These are phyloP conservation scores for Oscheius sp. DNA, from an alignment of 2,888 invertebrate species.

Conservation along the genomic window DNA sequence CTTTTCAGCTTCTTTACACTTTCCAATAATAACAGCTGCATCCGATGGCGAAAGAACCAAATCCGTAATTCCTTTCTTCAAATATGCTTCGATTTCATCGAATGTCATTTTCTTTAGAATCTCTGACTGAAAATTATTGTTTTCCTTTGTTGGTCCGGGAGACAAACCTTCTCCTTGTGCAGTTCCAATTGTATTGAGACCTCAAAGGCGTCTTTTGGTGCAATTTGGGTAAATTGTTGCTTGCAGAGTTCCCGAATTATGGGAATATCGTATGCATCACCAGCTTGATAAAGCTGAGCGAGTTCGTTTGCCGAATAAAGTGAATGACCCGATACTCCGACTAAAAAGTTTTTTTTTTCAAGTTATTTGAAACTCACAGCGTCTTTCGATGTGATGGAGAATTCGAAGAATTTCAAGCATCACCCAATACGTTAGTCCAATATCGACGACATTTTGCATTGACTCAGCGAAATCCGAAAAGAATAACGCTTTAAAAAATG, in stretches of 20 bases:
- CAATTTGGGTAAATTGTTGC: slow-evolving; percentile 6
- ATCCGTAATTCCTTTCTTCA: slow-evolving; percentile 5
- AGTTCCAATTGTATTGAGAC: slow-evolving; percentile 14
- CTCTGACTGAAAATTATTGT: slow-evolving; percentile 15
- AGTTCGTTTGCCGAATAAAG: slow-evolving; percentile 4
- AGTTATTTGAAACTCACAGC: background rate
- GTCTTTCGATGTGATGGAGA: slow-evolving; percentile 9
- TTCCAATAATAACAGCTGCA: slow-evolving; percentile 16
- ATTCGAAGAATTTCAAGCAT: slow-evolving; percentile 17
- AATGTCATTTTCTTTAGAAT: slow-evolving; percentile 23
- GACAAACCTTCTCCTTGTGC: slow-evolving; percentile 16
- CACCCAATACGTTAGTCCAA: background rate
- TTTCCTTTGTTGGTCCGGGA: background rate
- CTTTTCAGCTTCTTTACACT: slow-evolving; percentile 1
- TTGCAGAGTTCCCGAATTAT: slow-evolving; percentile 6
- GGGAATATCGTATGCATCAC: slow-evolving; percentile 20
- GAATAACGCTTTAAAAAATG: slow-evolving; percentile 25
- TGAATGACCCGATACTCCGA: background rate
- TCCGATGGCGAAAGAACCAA: slow-evolving; percentile 25
- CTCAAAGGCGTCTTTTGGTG: slow-evolving; percentile 16
- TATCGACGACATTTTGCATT: slow-evolving; percentile 2
- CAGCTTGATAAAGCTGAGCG: slow-evolving; percentile 2
- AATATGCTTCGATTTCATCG: slow-evolving; percentile 1
- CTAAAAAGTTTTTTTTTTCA: background rate
- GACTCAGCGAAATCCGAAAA: slow-evolving; percentile 9